Evolutionary conservation across 1,140 invertebrate genomes (phyloP).

Genomic region (Pseudomyrmex gracilis): DNA sequence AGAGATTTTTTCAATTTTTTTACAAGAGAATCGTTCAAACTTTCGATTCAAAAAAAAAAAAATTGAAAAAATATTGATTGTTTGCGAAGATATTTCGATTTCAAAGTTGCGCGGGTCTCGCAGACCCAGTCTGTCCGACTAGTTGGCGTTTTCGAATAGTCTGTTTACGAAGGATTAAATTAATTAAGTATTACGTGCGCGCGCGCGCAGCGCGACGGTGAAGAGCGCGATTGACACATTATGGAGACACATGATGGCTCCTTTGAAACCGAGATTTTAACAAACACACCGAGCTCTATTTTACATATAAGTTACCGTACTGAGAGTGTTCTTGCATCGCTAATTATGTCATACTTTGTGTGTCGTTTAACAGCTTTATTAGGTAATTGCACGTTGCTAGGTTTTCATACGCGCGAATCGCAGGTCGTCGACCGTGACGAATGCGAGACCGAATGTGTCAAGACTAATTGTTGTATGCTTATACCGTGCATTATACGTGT

Average conservation of each 20-base stretch:
- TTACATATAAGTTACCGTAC: slow-evolving; percentile 24
- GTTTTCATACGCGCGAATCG: slow-evolving; percentile 32
- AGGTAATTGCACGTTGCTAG: slow-evolving; percentile 71
- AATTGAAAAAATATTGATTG: too few species aligned
- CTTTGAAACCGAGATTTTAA: slow-evolving; percentile 16
- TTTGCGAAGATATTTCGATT: too few species aligned
- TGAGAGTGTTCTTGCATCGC: slow-evolving; percentile 64
- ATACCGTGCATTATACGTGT: neutral
- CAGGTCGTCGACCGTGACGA: slow-evolving; percentile 24
- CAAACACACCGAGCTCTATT: slow-evolving; percentile 44
- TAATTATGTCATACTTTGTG: slow-evolving; percentile 66
- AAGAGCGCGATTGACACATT: neutral
- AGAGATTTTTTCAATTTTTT: too few species aligned
- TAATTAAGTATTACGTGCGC: neutral
- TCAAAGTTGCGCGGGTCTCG: too few species aligned
- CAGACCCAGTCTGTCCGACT: too few species aligned
- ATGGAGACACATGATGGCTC: neutral
- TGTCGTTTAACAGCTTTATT: slow-evolving; percentile 72
- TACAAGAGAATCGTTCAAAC: too few species aligned
- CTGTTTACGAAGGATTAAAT: too few species aligned
- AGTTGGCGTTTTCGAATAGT: too few species aligned
- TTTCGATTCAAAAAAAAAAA: too few species aligned
- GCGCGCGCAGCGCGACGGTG: neutral
- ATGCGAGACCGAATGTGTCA: neutral
- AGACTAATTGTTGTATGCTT: slow-evolving; percentile 13